Evolutionary conservation across 2,888 invertebrate genomes (phyloP), one percentile per base, ranked within the genome.

Genomic region (Octodonta nipae): DNA sequence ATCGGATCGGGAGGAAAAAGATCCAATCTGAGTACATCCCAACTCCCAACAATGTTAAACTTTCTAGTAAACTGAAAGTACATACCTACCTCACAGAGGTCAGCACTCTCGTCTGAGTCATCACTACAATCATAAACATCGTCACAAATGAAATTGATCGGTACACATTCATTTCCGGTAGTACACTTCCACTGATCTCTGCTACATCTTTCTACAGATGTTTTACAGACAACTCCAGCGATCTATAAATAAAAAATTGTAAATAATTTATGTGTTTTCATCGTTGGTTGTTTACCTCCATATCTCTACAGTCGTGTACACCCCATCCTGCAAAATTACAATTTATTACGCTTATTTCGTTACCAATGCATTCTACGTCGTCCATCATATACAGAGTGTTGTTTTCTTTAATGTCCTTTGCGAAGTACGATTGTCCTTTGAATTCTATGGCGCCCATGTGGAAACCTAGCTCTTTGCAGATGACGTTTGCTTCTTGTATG

Each of bases 281-380:
- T 6, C 8, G 10, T 28, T 15, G 26, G 24, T 16, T 20, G 29
- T 35, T 41, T 48, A 75, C 74, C 60, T 79, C 77, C 46, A 71
- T 70, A 2, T 69, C 63, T 17, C 65, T 64, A 45, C 84, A 84
- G 51, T 82, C 72, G 49, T 80, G 78, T 1, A 73, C 63, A 7
- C 78, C 78, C 83, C 83, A 84, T 1, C 79, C 77, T 32, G 67
- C 68, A 44, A 81, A 79, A 34, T 69, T 62, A 49, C 83, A 83
- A 38, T 80, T 70, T 33, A 69, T 64, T 2, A 83, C 50, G 0
- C 71, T 66, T 0, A 67, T 68, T 55, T 83, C 83, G 40, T 75
- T 72, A 8, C 82, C 82, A 0, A 58, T 50, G 49, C 83, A 83
- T 20, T 68, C 64, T 1, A 83, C 60, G 43, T 78, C 74, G 45